Evolutionary conservation across 2,113 vertebrate genomes (phyloP).

Genomic region (Cyanoramphus novaezelandiae): DNA sequence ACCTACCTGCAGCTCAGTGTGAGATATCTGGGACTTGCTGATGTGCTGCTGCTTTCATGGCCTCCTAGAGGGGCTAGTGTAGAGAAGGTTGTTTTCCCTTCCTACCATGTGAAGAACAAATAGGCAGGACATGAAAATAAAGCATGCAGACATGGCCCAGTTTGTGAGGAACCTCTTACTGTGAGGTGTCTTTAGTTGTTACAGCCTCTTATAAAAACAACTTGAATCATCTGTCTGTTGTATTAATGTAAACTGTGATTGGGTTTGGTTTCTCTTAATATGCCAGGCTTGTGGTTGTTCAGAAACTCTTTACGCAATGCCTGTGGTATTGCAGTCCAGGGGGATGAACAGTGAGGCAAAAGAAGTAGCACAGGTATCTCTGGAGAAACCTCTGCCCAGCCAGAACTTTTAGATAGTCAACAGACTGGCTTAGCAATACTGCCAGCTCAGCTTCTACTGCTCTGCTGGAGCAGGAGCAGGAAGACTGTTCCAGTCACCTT

Average conservation of each 20-base stretch:
- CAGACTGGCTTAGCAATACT: not conserved
- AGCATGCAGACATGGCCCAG: fast-evolving
- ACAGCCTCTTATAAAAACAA: not conserved
- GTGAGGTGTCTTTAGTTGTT: not conserved
- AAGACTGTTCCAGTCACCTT: not conserved
- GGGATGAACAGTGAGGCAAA: not conserved
- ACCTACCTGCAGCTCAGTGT: not conserved
- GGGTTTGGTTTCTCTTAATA: not conserved
- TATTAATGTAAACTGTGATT: not conserved
- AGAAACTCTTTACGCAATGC: not conserved
- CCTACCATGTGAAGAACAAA: not conserved
- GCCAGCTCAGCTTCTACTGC: not conserved
- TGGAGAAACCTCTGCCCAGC: not conserved
- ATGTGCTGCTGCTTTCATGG: not conserved
- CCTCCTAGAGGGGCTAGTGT: not conserved
- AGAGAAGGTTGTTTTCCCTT: not conserved
- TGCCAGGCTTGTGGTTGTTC: not conserved
- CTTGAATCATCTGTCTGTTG: not conserved
- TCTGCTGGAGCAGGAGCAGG: not conserved
- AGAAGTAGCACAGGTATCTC: not conserved
- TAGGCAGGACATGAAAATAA: not conserved
- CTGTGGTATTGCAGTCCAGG: not conserved
- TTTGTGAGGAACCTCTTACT: not conserved
- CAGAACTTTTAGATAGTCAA: not conserved
- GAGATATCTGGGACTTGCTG: not conserved